A percentile compares a stretch with the other conserved stretches of the same genome.
Evolutionary conservation across 2,888 invertebrate species (phyloP).

Genomic region (Mantis religiosa): DNA sequence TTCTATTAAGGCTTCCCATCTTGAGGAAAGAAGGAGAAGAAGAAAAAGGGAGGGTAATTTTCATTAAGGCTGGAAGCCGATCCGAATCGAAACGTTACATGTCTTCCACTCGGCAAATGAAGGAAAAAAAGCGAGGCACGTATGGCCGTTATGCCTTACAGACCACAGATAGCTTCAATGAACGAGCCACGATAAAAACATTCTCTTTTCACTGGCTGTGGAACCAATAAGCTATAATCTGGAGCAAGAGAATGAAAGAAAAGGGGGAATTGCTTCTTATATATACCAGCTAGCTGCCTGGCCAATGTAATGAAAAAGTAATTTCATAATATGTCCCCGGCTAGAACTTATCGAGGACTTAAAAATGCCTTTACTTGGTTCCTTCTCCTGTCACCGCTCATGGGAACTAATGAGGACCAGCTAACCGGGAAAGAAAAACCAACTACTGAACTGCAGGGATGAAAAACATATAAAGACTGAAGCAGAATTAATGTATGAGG

Average conservation of each 20-base stretch:
- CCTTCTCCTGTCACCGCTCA: no score
- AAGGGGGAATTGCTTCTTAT: background rate
- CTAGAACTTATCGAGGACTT: background rate
- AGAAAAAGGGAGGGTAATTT: background rate
- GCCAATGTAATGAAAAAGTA: background rate
- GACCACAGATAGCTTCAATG: background rate
- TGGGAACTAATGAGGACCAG: no score
- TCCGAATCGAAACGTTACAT: background rate
- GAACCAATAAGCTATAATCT: conserved; percentile 1
- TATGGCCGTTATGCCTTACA: background rate
- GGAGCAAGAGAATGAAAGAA: background rate
- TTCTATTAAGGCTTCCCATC: background rate
- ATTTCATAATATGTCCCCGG: background rate
- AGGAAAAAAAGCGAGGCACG: background rate
- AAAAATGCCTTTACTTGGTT: no score
- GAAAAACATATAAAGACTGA: no score
- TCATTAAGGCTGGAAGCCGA: background rate
- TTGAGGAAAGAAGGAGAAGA: background rate
- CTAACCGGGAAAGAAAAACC: no score
- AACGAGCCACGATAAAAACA: background rate
- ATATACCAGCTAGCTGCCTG: background rate
- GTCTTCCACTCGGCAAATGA: background rate
- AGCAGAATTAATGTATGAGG: no score
- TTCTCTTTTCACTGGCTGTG: background rate
- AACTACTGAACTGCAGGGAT: no score